A percentile compares a stretch with the other conserved stretches of the same genome.
These are phyloP conservation scores for Bradypus variegatus DNA, from an alignment of 2,797 vertebrate genomes.

Conservation along the genomic window DNA sequence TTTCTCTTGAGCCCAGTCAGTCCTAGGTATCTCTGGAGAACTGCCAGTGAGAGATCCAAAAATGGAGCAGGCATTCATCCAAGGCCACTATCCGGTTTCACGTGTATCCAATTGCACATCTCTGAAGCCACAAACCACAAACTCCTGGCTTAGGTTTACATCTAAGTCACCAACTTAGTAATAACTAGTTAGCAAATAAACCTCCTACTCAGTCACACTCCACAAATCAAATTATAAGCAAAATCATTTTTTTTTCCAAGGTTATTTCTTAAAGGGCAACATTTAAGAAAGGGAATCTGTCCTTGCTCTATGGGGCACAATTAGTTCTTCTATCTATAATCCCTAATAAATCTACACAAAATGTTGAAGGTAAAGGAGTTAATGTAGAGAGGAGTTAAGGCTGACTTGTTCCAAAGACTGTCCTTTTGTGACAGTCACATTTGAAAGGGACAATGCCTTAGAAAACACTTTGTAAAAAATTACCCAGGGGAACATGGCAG, in stretches of 20 bases:
- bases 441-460: not conserved
- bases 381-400: not conserved
- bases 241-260: not conserved
- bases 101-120: not conserved
- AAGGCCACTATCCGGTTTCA: not conserved
- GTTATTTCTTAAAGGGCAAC: not conserved
- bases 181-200: constrained; percentile 18
- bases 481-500: too few relatives aligned
- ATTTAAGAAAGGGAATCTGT: not conserved
- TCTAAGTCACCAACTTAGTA: not conserved
- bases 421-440: not conserved
- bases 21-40: not conserved
- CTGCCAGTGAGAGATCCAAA: not conserved
- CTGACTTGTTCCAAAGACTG: not conserved
- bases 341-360: not conserved
- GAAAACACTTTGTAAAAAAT: not conserved
- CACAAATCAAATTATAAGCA: not conserved
- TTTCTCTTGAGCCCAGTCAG: not conserved
- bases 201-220: not conserved
- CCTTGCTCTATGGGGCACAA: not conserved
- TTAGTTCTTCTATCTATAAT: not conserved
- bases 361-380: not conserved
- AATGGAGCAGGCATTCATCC: not conserved
- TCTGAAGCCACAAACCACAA: constrained; percentile 24
- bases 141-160: not conserved